phyloP scores from a whole-genome alignment of 2,888 invertebrate genomes.

The Hirtodrosophila trivittata region DNA sequence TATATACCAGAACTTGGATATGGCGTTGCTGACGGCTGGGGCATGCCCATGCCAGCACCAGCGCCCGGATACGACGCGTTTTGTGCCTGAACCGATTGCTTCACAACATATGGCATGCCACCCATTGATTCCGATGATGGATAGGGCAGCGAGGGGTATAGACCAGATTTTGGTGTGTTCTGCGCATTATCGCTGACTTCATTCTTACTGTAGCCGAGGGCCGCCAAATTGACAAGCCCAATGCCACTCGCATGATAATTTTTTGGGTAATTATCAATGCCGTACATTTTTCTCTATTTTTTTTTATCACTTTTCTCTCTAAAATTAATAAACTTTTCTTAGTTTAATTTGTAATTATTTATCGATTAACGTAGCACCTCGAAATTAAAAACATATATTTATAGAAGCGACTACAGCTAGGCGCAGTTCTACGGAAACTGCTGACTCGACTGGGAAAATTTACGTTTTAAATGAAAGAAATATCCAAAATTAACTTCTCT shows the following conservation, averaged over 20 bases:
- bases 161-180: conserved; percentile 64
- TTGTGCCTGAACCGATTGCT: conserved; percentile 59
- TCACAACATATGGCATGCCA: conserved; percentile 70
- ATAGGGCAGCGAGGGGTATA: conserved; percentile 81
- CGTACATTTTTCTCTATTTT: conserved; percentile 63
- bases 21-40: conserved; percentile 50
- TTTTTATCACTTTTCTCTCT: conserved; percentile 6
- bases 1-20: conserved; percentile 60
- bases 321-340: conserved; percentile 14
- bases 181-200: conserved; percentile 52
- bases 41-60: conserved; percentile 42
- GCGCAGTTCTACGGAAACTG: conserved; percentile 54
- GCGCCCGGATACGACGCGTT: conserved; percentile 50
- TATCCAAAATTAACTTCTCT: conserved; percentile 71
- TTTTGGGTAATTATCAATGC: conserved; percentile 81
- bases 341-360: conserved; percentile 1
- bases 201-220: conserved; percentile 80
- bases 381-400: conserved; percentile 19
- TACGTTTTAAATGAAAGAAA: conserved; percentile 68
- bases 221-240: conserved; percentile 82
- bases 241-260: conserved; percentile 83
- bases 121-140: conserved; percentile 71
- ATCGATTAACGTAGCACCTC: conserved; percentile 35
- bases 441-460: conserved; percentile 60
- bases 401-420: conserved; percentile 32